Conservation (phyloP, 2,113 vertebrate genomes). For the Prinia subflava region DNA sequence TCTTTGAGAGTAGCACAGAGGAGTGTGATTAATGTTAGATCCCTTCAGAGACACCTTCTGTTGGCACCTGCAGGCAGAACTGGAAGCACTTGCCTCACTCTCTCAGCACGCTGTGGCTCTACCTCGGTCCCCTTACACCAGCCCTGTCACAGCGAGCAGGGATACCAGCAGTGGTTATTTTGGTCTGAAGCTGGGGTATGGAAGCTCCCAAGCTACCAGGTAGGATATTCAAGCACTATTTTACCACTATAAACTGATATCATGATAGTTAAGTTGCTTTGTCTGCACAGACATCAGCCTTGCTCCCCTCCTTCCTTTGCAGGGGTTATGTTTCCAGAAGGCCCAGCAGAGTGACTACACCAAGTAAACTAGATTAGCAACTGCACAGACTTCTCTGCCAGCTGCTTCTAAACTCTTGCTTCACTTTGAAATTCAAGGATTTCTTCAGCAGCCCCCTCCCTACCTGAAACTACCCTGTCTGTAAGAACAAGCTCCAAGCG, state of each 20-base stretch:
- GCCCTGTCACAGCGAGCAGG: accelerated
- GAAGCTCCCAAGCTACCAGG: not conserved
- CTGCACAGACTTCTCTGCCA: not conserved
- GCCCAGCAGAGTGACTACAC: not conserved
- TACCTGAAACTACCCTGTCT: not conserved
- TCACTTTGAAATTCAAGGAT: not conserved
- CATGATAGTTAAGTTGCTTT: not conserved
- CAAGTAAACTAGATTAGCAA: not conserved
- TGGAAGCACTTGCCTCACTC: not conserved
- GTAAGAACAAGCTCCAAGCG: not conserved
- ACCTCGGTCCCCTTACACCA: accelerated
- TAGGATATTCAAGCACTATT: not conserved
- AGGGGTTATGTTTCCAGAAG: not conserved
- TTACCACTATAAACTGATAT: not conserved
- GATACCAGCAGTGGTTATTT: not conserved
- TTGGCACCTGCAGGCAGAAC: not conserved
- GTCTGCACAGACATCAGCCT: not conserved
- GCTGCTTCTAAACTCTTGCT: not conserved
- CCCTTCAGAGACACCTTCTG: not conserved
- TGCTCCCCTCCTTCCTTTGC: not conserved
- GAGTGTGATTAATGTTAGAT: not conserved
- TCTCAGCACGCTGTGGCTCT: not conserved
- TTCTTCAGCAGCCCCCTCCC: not conserved
- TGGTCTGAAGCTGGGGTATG: not conserved
- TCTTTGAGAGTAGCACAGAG: not conserved